Conservation (phyloP, 2,888 invertebrate genomes). For the Hirtodrosophila cameraria region DNA sequence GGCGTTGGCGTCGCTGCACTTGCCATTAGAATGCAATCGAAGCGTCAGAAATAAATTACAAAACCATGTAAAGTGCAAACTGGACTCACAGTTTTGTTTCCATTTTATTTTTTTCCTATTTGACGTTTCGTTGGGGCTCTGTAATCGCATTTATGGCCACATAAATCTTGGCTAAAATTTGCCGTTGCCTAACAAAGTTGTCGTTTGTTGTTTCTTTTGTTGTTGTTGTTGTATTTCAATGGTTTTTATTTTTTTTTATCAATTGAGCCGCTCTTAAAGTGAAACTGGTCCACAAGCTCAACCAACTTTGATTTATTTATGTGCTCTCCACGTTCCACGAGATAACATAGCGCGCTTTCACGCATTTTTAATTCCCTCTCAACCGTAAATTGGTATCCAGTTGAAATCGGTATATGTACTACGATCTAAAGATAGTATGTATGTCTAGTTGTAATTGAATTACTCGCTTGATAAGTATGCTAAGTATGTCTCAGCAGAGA, state of each 20-base stretch:
- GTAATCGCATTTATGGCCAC: slow-evolving; percentile 80
- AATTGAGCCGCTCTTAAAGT: slow-evolving; percentile 48
- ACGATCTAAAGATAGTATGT: slow-evolving; percentile 50
- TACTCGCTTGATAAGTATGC: slow-evolving; percentile 63
- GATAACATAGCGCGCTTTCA: slow-evolving; percentile 75
- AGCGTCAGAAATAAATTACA: slow-evolving; percentile 81
- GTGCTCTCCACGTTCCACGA: slow-evolving; percentile 51
- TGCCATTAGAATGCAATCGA: slow-evolving; percentile 78
- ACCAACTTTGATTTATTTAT: slow-evolving; percentile 76
- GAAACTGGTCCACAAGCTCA: slow-evolving; percentile 64
- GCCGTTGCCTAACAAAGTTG: slow-evolving; percentile 72
- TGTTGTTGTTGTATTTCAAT: slow-evolving; percentile 21
- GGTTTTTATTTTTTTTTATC: slow-evolving; percentile 38
- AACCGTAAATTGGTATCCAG: slow-evolving; percentile 19
- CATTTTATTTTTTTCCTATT: slow-evolving; percentile 39
- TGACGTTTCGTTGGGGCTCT: slow-evolving; percentile 66
- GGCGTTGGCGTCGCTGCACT: slow-evolving; percentile 50
- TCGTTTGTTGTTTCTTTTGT: slow-evolving; percentile 37
- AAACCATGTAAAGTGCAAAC: slow-evolving; percentile 80
- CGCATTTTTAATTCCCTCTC: slow-evolving; percentile 65
- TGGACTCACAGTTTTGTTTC: slow-evolving; percentile 53
- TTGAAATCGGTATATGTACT: slow-evolving; percentile 33
- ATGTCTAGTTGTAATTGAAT: slow-evolving; percentile 66
- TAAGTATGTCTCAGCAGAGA: slow-evolving; percentile 44
- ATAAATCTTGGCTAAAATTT: slow-evolving; percentile 77